A percentile compares a stretch with the other conserved stretches of the same genome.
phyloP scores from a whole-genome alignment of 1,140 invertebrate genomes.

The Formica selysi region DNA sequence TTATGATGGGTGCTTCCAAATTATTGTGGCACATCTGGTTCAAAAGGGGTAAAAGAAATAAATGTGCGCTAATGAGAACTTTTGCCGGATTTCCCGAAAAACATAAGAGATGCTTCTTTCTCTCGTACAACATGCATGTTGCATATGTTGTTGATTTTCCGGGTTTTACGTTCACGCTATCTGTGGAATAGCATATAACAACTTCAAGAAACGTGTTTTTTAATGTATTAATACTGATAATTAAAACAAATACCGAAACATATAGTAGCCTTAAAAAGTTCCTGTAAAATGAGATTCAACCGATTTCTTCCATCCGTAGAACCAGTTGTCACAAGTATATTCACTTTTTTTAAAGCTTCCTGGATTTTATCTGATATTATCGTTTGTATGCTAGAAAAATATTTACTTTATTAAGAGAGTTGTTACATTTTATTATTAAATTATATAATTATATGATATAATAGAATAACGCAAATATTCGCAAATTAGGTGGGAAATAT shows the following conservation, averaged over 20 bases:
- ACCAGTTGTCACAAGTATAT: constrained; percentile 95
- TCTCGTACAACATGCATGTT: constrained; percentile 89
- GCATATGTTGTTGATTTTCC: constrained; percentile 99
- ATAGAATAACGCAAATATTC: no score
- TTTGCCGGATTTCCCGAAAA: constrained; percentile 98
- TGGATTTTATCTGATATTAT: constrained; percentile 83
- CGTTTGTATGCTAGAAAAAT: constrained; percentile 80
- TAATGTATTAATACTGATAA: background rate
- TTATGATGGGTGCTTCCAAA: background rate
- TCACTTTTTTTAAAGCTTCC: constrained; percentile 88
- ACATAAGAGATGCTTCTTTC: constrained; percentile 94
- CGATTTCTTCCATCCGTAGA: constrained; percentile 80
- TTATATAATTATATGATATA: no score
- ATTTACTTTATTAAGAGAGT: no score
- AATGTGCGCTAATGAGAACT: constrained; percentile 93
- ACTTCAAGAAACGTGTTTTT: background rate
- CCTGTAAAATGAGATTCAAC: background rate
- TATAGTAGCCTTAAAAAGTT: constrained; percentile 88
- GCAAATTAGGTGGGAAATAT: no score
- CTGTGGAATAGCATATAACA: constrained; percentile 60
- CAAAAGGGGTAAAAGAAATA: constrained; percentile 93
- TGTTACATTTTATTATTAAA: no score
- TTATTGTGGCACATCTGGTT: background rate
- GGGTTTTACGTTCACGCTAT: constrained; percentile 97
- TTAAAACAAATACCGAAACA: constrained; percentile 90